Evolutionary conservation across 2,888 invertebrate species (phyloP).

Genomic region (Stenurella melanura): DNA sequence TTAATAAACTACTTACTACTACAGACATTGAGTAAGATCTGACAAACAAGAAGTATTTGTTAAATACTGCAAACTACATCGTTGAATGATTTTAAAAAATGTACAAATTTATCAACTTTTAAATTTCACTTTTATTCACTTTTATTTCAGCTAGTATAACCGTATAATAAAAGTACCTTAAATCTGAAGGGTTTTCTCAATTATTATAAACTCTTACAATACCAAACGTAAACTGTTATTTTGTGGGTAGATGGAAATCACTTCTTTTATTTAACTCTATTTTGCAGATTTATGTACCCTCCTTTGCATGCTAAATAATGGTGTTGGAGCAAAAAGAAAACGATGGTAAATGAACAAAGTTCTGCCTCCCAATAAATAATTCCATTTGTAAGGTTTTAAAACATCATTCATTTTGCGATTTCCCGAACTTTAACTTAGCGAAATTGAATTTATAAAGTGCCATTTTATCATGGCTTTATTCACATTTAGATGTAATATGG

Average conservation of each 20-base stretch:
- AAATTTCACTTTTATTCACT: too few relatives aligned
- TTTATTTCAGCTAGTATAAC: too few relatives aligned
- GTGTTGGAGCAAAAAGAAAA: slow-evolving; percentile 9
- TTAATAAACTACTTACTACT: too few relatives aligned
- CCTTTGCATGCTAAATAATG: slow-evolving; percentile 12
- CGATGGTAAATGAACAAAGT: slow-evolving; percentile 14
- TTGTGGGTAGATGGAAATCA: not conserved
- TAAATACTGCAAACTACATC: too few relatives aligned
- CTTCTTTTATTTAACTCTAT: slow-evolving; percentile 5
- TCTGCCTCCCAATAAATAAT: slow-evolving; percentile 31
- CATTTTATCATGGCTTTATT: slow-evolving; percentile 35
- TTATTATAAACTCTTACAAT: too few relatives aligned
- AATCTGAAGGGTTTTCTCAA: too few relatives aligned
- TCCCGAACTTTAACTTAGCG: slow-evolving; percentile 32
- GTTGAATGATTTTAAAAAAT: too few relatives aligned
- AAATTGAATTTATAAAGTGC: slow-evolving; percentile 43
- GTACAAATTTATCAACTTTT: too few relatives aligned
- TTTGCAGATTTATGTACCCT: slow-evolving; percentile 17
- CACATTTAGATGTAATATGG: slow-evolving; percentile 29
- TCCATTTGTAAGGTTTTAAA: slow-evolving; percentile 28
- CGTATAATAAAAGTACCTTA: too few relatives aligned
- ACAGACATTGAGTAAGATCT: too few relatives aligned
- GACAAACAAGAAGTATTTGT: too few relatives aligned
- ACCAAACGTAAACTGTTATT: too few relatives aligned
- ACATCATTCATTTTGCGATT: slow-evolving; percentile 30